Base-by-base conservation (phyloP, 2,797 vertebrate genomes). In the Babyrousa celebensis region DNA sequence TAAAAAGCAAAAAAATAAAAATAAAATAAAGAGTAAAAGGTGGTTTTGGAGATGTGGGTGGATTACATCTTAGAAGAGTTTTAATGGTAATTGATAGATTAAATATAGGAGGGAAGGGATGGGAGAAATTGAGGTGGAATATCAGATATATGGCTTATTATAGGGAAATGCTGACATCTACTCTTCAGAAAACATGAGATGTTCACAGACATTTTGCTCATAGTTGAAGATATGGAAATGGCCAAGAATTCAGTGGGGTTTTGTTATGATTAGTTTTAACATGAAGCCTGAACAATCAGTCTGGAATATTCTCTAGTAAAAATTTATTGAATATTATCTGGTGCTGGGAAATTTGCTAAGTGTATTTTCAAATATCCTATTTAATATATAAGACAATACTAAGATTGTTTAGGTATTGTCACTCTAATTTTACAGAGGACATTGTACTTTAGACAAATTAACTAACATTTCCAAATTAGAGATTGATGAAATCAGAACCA, bases 261-360 rank as follows among this genome's bases (percentile, higher is more conserved):
- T 6, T 36, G 9, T 68, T 85, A 56, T 62, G 14, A 43, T 72
- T 74, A 25, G 5, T 65, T 93, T 80, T 78, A 75, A 85, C 21
- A 54, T 23, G 52, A 85, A 62, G 40, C 43, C 43, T 75, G 5
- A 80, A 40, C 60, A 56, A 56, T 70, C 14, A 40, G 10, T 79
- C 16, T 40, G 52, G 52, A 89, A 63, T 43, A 78, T 60, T 65
- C 17, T 93, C n/a, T 77, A 77, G 68, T 14, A 48, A 92, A 48
- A 70, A 91, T 60, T 43, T 92, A 62, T 14, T 70, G 40, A 79
- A 9, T 5, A 67, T 32, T 63, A 32, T 6, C 83, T 65, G 6
- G 4, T 54, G 16, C 21, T 25, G 2, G 29, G 27, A 86, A 70
- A 67, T 40, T 77, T 79, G 54, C 43, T 63, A 67, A 85, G 48